phyloP scores from a whole-genome alignment of 2,888 invertebrate genomes.

The Eupithecia dodoneata region DNA sequence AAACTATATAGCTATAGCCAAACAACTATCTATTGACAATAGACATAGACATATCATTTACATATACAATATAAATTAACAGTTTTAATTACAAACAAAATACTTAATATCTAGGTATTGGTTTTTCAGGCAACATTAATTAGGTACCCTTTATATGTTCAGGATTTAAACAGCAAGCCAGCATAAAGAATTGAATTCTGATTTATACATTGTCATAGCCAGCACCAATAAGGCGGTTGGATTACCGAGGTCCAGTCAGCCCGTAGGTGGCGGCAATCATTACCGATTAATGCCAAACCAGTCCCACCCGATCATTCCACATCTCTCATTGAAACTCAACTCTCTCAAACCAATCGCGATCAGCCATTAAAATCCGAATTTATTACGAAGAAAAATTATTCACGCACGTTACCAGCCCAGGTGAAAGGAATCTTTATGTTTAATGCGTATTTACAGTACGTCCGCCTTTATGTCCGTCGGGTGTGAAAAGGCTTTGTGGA shows the following conservation, averaged over 20 bases:
- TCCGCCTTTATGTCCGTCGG: constrained; percentile 71
- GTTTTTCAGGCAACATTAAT: neutral
- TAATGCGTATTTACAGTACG: constrained; percentile 63
- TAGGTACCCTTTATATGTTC: neutral
- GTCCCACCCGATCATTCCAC: constrained; percentile 57
- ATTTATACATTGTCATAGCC: constrained; percentile 65
- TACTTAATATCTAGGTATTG: too few species aligned
- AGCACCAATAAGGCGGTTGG: constrained; percentile 61
- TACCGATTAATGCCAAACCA: constrained; percentile 66
- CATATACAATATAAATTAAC: too few species aligned
- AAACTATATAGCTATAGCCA: neutral
- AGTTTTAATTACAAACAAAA: too few species aligned
- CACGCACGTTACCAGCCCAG: constrained; percentile 74
- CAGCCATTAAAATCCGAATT: constrained; percentile 80
- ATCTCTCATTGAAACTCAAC: constrained; percentile 64
- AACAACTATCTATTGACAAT: neutral
- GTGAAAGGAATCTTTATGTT: constrained; percentile 64
- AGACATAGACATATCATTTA: too few species aligned
- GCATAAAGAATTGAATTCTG: neutral
- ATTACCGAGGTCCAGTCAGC: constrained; percentile 46
- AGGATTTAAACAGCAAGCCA: neutral
- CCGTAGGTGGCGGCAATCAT: constrained; percentile 70
- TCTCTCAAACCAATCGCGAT: constrained; percentile 76
- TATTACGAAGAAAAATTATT: constrained; percentile 82
- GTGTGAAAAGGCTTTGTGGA: constrained; percentile 80